phyloP scores from a whole-genome alignment of 2,888 invertebrate genomes.

The Acleris cristana region DNA sequence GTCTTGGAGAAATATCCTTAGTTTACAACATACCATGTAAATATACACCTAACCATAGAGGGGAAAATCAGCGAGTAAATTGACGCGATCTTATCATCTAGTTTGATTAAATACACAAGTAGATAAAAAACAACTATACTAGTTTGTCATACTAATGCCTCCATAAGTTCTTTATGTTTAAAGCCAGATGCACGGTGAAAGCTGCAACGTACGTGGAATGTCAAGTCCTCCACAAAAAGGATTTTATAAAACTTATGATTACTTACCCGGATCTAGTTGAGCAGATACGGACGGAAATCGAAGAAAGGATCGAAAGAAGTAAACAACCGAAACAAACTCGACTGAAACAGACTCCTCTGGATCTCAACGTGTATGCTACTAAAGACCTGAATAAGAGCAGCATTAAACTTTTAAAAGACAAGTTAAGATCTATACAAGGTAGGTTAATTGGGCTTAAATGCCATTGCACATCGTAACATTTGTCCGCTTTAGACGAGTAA shows the following conservation, averaged over 20 bases:
- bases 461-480: no score
- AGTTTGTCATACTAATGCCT: no score
- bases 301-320: conserved; percentile 60
- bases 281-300: conserved; percentile 62
- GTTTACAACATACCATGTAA: conserved; percentile 77
- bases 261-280: conserved; percentile 74
- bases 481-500: no score
- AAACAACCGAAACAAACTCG: conserved; percentile 54
- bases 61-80: not conserved
- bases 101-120: no score
- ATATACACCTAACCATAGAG: not conserved
- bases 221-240: conserved; percentile 77
- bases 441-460: not conserved
- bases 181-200: conserved; percentile 79
- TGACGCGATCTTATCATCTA: no score
- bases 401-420: conserved; percentile 78
- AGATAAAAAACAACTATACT: no score
- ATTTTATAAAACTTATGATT: conserved; percentile 76
- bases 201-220: conserved; percentile 81
- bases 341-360: conserved; percentile 49
- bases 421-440: conserved; percentile 48
- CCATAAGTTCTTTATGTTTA: conserved; percentile 37
- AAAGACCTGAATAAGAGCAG: conserved; percentile 75
- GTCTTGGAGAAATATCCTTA: conserved; percentile 80
- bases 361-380: conserved; percentile 74